Conservation (phyloP, 2,113 vertebrate species). For the Murina feae region DNA sequence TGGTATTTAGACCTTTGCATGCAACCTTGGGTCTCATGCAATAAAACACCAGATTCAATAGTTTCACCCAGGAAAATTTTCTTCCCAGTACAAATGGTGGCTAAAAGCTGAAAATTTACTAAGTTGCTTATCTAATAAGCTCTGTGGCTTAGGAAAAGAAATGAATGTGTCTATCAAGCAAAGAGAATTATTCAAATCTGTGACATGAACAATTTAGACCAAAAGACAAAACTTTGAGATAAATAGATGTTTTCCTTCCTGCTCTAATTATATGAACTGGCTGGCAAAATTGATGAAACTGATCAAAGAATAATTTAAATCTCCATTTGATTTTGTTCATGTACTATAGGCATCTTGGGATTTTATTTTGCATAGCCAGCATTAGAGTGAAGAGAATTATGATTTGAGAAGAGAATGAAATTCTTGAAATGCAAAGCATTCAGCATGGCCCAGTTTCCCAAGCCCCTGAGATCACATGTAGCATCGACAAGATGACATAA, state of each 20-base stretch:
- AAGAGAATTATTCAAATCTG: not conserved
- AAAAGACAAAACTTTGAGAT: not conserved
- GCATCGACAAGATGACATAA: conserved; percentile 30
- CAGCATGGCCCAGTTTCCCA: not conserved
- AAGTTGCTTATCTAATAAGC: not conserved
- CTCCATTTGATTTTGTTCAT: not conserved
- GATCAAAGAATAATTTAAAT: not conserved
- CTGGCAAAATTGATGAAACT: not conserved
- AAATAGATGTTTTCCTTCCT: not conserved
- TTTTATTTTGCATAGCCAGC: not conserved
- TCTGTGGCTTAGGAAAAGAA: not conserved
- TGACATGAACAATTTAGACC: not conserved
- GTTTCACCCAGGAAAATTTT: not conserved
- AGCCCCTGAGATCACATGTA: not conserved
- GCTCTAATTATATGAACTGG: not conserved
- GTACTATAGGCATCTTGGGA: not conserved
- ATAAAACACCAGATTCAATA: not conserved
- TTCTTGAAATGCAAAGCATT: not conserved
- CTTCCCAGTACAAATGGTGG: not conserved
- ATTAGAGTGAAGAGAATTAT: not conserved
- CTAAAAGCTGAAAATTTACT: not conserved
- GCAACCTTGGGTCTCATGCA: not conserved
- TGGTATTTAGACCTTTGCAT: not conserved
- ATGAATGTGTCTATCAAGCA: not conserved
- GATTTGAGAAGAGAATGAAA: not conserved